Evolutionary conservation across 2,113 vertebrate species (phyloP).

Genomic region (Cebidichthys violaceus): DNA sequence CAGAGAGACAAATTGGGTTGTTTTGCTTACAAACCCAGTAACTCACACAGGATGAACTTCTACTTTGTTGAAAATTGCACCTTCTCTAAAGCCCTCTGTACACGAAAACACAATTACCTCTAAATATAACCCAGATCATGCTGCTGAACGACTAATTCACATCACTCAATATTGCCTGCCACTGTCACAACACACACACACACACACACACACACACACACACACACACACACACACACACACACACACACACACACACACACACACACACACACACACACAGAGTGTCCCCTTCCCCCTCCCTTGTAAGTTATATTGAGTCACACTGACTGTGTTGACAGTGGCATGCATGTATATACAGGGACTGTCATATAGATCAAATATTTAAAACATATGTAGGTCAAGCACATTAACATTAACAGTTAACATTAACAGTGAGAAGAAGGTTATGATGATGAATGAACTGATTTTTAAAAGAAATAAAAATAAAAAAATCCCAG

Average conservation of each 20-base stretch:
- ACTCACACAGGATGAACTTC: slow-evolving; percentile 53
- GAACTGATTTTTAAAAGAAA: no score
- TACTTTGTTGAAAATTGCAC: slow-evolving; percentile 69
- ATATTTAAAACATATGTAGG: not conserved
- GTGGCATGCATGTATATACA: not conserved
- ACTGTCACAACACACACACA: slow-evolving; percentile 36
- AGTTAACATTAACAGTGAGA: not conserved
- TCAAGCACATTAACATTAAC: not conserved
- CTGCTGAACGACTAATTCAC: slow-evolving; percentile 55
- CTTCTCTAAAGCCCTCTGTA: slow-evolving; percentile 36
- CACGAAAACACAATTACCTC: slow-evolving; percentile 57
- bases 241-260: not conserved
- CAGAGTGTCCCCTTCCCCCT: slow-evolving; percentile 25
- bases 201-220: not conserved
- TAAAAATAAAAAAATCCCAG: no score
- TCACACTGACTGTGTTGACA: slow-evolving; percentile 5
- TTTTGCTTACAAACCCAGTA: slow-evolving; percentile 36
- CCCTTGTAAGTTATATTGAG: not conserved
- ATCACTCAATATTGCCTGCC: slow-evolving; percentile 73
- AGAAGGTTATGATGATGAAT: not conserved
- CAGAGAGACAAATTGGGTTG: slow-evolving; percentile 42
- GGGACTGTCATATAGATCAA: not conserved
- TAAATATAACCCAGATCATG: slow-evolving; percentile 65
- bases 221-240: slow-evolving; percentile 8
- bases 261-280: slow-evolving; percentile 7